Base-by-base conservation (phyloP, 2,888 invertebrate species). In the Tetramorium bicarinatum region DNA sequence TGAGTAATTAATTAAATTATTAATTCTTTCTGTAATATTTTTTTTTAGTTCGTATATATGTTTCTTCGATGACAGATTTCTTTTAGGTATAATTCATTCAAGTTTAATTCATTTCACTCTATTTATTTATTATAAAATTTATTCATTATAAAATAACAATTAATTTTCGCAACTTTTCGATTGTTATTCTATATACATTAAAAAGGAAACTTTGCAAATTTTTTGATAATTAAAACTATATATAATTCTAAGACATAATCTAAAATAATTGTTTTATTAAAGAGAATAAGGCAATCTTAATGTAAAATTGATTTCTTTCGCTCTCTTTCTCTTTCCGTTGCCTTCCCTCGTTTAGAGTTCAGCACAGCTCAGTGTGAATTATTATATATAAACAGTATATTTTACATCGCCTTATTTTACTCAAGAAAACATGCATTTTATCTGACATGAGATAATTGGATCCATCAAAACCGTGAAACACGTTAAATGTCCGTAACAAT, bases 401-500 rank as follows among this genome's bases (percentile, higher is more conserved):
- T 49, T 9, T 49, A 18, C 21, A 29, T 29, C 2, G 15, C 0
- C 13, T 38, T 0, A 44, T 49, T 34, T 34, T 21, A 15, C 0
- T 49, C 49, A 66, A 85, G 76, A 67, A 83, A 76, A 44, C 44
- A 54, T 47, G 54, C 59, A 44, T 69, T 41, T 13, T 47, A 18
- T 18, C 29, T 38, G 21, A 18, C 49, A 25, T 41, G 66, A 83
- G 67, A 88, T 88, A 86, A 88, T 88, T 82, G 84, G 59, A 83
- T 61, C 77, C 79, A 88, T 88, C 86, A 88, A 38, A 69, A 74
- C 54, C 9, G 76, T 44, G 82, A 72, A 77, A 84, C 61, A 76
- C 62, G 69, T 74, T 80, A 64, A 88, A 83, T 84, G 61, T 61
- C 59, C 74, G 82, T 86, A 88, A 86, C 61, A 67, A 81, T 21